Evolutionary conservation across 1,140 invertebrate genomes (phyloP).

Genomic region (Vanessa atalanta): DNA sequence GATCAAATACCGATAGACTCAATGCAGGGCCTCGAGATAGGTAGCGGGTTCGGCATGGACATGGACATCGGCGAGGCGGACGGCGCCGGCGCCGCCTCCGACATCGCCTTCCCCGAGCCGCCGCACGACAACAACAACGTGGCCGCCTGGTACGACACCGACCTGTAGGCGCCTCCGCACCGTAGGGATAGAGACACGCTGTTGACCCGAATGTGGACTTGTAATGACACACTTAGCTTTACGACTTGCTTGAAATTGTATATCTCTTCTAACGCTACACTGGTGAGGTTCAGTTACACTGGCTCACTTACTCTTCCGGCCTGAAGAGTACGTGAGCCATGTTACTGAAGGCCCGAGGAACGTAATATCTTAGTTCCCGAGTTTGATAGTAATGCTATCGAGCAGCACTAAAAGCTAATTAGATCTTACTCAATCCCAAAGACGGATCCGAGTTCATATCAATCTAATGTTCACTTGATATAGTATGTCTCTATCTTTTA

Average conservation of each 20-base stretch:
- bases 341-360: too few relatives aligned
- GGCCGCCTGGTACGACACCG: constrained; percentile 81
- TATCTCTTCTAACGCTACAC: too few relatives aligned
- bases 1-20: constrained; percentile 98
- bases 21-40: constrained; percentile 96
- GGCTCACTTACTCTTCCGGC: too few relatives aligned
- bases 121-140: constrained; percentile 94
- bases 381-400: too few relatives aligned
- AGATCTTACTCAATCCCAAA: too few relatives aligned
- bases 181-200: background rate
- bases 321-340: too few relatives aligned
- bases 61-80: constrained; percentile 91
- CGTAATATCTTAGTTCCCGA: too few relatives aligned
- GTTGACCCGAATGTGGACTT: background rate
- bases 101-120: constrained; percentile 91
- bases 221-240: background rate
- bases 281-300: too few relatives aligned
- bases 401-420: too few relatives aligned
- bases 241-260: too few relatives aligned
- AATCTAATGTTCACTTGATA: too few relatives aligned
- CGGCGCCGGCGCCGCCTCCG: constrained; percentile 88
- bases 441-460: too few relatives aligned
- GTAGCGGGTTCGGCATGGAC: constrained; percentile 89
- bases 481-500: background rate
- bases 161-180: background rate